phyloP scores from a whole-genome alignment of 2,797 vertebrate genomes.

The Ctenochaetus hawaiiensis region DNA sequence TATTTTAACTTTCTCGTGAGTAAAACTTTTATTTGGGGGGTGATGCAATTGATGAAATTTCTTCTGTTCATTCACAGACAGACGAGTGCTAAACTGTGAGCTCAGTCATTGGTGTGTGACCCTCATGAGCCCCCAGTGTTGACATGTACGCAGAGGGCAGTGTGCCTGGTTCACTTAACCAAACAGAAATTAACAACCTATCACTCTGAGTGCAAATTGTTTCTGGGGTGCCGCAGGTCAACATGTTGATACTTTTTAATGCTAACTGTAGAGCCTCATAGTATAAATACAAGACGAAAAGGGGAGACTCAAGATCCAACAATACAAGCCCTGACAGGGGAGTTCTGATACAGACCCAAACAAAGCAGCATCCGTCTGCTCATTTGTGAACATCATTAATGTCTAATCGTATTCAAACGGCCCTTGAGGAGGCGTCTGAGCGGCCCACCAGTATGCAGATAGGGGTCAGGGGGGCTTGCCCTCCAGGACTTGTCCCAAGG shows the following conservation, averaged over 20 bases:
- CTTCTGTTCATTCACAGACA: neutral
- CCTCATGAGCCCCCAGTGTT: slow-evolving; percentile 66
- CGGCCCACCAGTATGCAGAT: slow-evolving; percentile 68
- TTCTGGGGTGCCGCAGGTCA: slow-evolving; percentile 7
- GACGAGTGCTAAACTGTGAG: slow-evolving; percentile 39
- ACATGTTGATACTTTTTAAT: slow-evolving; percentile 25
- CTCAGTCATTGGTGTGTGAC: slow-evolving; percentile 51
- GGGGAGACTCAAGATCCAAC: neutral
- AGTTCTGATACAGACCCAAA: slow-evolving; percentile 34
- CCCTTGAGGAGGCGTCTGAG: slow-evolving; percentile 49
- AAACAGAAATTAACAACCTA: slow-evolving; percentile 61
- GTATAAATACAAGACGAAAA: slow-evolving; percentile 5
- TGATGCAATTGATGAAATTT: neutral
- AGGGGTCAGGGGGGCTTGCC: slow-evolving; percentile 29
- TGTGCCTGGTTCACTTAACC: slow-evolving; percentile 64
- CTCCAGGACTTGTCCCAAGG: slow-evolving; percentile 67
- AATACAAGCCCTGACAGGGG: slow-evolving; percentile 25
- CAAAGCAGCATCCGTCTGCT: slow-evolving; percentile 46
- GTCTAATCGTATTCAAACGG: slow-evolving; percentile 70
- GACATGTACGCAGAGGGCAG: slow-evolving; percentile 75
- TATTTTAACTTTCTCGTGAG: neutral
- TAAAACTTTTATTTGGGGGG: neutral
- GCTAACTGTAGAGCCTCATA: neutral
- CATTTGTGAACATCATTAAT: slow-evolving; percentile 70
- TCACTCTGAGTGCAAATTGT: slow-evolving; percentile 34